Evolutionary conservation across 1,140 invertebrate species (phyloP), one percentile per base, ranked within the genome.

Genomic region (Samia ricini): DNA sequence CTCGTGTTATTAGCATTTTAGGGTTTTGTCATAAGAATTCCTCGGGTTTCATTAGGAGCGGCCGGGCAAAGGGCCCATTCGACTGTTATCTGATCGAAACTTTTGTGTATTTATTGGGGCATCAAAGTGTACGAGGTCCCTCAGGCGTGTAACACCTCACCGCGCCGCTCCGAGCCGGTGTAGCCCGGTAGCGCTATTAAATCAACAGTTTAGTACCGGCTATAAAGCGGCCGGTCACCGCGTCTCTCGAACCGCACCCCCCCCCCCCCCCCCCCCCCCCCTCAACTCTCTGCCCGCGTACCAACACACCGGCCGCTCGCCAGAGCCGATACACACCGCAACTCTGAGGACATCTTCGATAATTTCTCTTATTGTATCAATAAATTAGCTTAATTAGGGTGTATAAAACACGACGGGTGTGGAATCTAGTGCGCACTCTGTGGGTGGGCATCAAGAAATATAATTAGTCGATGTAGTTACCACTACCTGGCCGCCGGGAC

Each of bases 341-440:
- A 15, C 33, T 12, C 33, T 15, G 33, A 42, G 10, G 8, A 15
- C 58, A 67, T 67, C 63, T 71, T 67, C 82, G 82, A 85, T 85
- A 84, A 85, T 83, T 83, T 82, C 76, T 79, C 78, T 83, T 81
- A 83, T 88, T 85, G 84, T 86, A 77, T 81, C 83, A 75, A 87
- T 89, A 88, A 88, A 88, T 88, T 87, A 88, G 77, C 79, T 88
- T 88, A 88, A 88, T 88, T 87, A 87, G 85, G 81, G 85, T 79
- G 81, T 83, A 83, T 83, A 88, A 83, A 81, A 81, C 72, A 69
- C 68, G 71, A 67, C 70, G 73, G 66, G 73, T 70, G 72, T 71
- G 79, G 83, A 80, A 86, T 82, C 85, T 88, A 86, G 80, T 72
- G 70, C 72, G 73, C 56, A 61, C 69, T 72, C 74, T 72, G 83